Evolutionary conservation across 2,888 invertebrate genomes (phyloP), one percentile per base, ranked within the genome.

Genomic region (Ormyrus thymus): DNA sequence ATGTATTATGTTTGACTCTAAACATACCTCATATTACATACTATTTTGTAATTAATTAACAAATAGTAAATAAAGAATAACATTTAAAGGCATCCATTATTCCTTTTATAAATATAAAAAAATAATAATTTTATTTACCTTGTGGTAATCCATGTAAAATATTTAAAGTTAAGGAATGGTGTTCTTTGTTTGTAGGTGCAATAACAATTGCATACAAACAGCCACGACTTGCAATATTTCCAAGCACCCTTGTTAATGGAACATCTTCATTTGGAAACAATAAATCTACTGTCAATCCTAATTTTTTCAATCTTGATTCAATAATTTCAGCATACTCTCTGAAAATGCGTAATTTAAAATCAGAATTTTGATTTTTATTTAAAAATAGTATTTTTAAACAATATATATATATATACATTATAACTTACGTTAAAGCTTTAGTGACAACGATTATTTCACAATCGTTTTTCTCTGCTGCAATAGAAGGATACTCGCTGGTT

Each of bases 221-320:
- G 7, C 97, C 97, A n/a, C 97, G 92, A 6, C 95, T 94, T 0
- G 97, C 95, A 78, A 97, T 96, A 87, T 97, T 97, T 8, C 96
- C 97, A 48, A 98, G 91, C 43, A 97, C 94, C 84, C 94, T 92
- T 56, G 92, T 92, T 10, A 97, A 93, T 0, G 96, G 95, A 0
- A 97, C 95, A 86, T 97, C 96, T 87, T 97, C 97, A 90, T 97
- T 97, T 0, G 98, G 97, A 88, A 96, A 97, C n/a, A 97, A 91
- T 0, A 98, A 91, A 88, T 97, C 97, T 0, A 97, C 97, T 5
- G 94, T 94, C 72, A 97, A 92, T 1, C 95, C 96, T 6, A 95
- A 90, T 59, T 93, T 92, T 87, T 96, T 96, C 76, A 98, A 90
- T 11, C 95, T 93, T 56, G 93, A 92, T 89, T 98, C 97, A 81